Percentiles rank a stretch among this genome's conserved stretches.
Conservation (phyloP, 2,888 invertebrate species). For the Caenorhabditis sp. region DNA sequence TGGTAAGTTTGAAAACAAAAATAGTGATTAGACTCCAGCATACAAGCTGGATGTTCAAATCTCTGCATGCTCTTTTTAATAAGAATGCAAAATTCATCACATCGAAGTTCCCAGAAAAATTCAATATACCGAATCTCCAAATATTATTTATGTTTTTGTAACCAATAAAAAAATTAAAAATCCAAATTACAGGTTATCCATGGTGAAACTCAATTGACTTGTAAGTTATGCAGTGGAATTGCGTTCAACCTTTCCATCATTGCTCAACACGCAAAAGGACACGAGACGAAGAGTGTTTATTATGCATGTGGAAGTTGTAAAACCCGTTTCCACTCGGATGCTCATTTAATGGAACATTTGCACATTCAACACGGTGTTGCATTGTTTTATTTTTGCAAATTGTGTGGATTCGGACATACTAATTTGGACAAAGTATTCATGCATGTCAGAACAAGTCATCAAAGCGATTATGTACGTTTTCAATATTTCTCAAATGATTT, state of each 20-base stretch:
- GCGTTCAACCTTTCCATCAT: slow-evolving; percentile 26
- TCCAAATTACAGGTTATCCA: slow-evolving; percentile 22
- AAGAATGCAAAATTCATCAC: too few relatives aligned
- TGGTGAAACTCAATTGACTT: slow-evolving; percentile 16
- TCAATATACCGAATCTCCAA: too few relatives aligned
- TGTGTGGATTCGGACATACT: slow-evolving; percentile 17
- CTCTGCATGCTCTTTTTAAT: too few relatives aligned
- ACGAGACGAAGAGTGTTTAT: slow-evolving; percentile 5
- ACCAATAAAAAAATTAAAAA: neutral
- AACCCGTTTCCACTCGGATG: slow-evolving; percentile 17
- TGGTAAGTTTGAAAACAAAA: slow-evolving; percentile 25
- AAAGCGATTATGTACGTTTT: slow-evolving; percentile 3
- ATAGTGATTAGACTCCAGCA: too few relatives aligned
- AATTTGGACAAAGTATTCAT: slow-evolving; percentile 6
- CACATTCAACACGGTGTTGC: slow-evolving; percentile 2
- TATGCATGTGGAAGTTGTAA: slow-evolving; percentile 40
- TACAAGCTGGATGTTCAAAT: too few relatives aligned
- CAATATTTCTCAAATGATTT: neutral
- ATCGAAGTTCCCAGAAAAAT: too few relatives aligned
- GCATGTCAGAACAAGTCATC: slow-evolving; percentile 3
- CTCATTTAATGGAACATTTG: slow-evolving; percentile 28
- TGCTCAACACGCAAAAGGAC: slow-evolving; percentile 18
- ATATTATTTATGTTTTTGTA: neutral
- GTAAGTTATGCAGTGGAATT: slow-evolving; percentile 30
- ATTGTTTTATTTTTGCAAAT: slow-evolving; percentile 44